phyloP scores from a whole-genome alignment of 2,797 vertebrate species.

The Lutjanus argentimaculatus region DNA sequence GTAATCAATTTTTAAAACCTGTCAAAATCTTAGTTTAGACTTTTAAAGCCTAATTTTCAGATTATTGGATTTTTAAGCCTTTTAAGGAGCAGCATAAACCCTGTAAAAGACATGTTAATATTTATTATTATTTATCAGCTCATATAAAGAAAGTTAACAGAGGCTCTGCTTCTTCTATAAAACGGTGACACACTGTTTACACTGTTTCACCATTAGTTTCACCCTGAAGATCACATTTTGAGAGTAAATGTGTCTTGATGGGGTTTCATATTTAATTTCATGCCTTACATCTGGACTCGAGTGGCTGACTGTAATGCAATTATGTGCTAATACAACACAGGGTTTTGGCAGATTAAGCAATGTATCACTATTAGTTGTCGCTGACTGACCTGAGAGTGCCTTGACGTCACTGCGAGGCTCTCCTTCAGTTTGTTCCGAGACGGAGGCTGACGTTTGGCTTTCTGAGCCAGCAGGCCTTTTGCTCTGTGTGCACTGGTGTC shows the following conservation, averaged over 20 bases:
- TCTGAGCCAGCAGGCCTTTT: constrained; percentile 92
- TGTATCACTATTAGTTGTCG: background rate
- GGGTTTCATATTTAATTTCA: background rate
- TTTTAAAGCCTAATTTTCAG: too few species aligned
- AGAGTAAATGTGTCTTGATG: background rate
- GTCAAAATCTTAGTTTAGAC: too few species aligned
- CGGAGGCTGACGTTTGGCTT: constrained; percentile 91
- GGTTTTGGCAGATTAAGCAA: background rate
- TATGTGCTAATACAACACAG: background rate
- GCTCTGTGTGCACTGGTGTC: constrained; percentile 93
- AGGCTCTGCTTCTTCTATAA: background rate
- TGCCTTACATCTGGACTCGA: background rate
- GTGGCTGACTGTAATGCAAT: background rate
- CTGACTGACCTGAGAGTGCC: constrained; percentile 82
- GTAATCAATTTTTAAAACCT: too few species aligned
- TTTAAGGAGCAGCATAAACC: too few species aligned
- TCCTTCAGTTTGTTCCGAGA: constrained; percentile 92
- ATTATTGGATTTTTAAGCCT: too few species aligned
- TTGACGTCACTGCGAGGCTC: constrained; percentile 69
- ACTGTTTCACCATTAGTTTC: background rate
- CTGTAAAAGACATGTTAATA: too few species aligned
- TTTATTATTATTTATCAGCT: too few species aligned
- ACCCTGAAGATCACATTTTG: background rate
- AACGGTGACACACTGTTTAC: background rate
- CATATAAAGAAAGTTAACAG: background rate